Conservation (phyloP, 2,797 vertebrate genomes). For the Scyliorhinus canicula region DNA sequence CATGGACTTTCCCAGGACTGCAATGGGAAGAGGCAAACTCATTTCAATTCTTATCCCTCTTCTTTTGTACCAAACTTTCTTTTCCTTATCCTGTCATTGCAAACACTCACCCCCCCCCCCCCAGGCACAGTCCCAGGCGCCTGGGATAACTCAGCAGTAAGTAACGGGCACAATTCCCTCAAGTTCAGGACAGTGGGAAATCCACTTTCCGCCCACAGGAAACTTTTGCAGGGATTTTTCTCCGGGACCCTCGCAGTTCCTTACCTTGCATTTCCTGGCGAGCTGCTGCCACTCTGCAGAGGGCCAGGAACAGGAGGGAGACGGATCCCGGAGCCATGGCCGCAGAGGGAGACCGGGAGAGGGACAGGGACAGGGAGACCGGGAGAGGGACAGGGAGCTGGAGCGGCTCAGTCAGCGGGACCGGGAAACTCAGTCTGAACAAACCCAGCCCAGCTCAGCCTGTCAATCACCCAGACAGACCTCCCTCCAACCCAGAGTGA, state of each 20-base stretch:
- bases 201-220: neutral
- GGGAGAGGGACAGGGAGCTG: constrained; percentile 37
- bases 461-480: too few species aligned
- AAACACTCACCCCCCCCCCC: neutral
- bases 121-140: too few species aligned
- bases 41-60: too few species aligned
- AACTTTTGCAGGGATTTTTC: neutral
- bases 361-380: neutral
- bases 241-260: neutral
- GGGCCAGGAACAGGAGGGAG: neutral
- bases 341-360: constrained; percentile 47
- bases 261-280: neutral
- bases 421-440: too few species aligned
- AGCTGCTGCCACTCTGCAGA: neutral
- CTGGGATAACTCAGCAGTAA: too few species aligned
- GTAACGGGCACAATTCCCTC: neutral
- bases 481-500: too few species aligned
- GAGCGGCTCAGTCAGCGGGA: constrained; percentile 41
- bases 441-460: too few species aligned
- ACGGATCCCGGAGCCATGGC: constrained; percentile 37
- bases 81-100: too few species aligned
- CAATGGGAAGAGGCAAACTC: too few species aligned
- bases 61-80: too few species aligned
- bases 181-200: neutral
- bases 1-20: too few species aligned